A percentile compares a stretch with the other conserved stretches of the same genome.
Conservation (phyloP, 2,113 vertebrate species). For the Poeciliopsis retropinna region DNA sequence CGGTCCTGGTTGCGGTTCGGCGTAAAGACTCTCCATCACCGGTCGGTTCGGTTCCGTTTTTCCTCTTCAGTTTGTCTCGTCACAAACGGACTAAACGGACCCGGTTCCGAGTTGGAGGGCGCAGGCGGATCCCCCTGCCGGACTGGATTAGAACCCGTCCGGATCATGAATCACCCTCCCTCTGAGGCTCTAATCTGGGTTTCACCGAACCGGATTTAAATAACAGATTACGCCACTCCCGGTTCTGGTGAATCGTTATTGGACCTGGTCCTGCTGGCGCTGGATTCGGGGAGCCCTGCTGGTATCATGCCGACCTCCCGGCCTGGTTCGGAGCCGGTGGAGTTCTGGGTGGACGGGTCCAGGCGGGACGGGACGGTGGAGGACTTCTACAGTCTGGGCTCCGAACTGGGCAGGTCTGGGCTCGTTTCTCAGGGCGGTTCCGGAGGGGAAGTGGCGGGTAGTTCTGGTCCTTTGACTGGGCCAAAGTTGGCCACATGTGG, state of each 20-base stretch:
- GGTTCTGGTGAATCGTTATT: slow-evolving; percentile 23
- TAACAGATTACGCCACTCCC: slow-evolving; percentile 45
- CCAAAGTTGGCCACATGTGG: slow-evolving; percentile 1
- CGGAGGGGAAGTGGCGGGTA: background rate
- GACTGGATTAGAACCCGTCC: slow-evolving; percentile 62
- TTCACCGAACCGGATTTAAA: slow-evolving; percentile 58
- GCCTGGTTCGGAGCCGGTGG: slow-evolving; percentile 74
- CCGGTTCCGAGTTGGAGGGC: slow-evolving; percentile 36
- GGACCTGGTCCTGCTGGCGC: background rate
- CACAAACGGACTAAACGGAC: slow-evolving; percentile 17
- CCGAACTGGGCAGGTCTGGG: slow-evolving; percentile 80
- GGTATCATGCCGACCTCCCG: slow-evolving; percentile 83
- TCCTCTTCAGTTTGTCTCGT: background rate
- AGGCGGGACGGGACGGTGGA: slow-evolving; percentile 82
- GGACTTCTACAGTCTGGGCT: slow-evolving; percentile 83
- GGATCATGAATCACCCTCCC: slow-evolving; percentile 59
- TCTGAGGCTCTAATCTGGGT: slow-evolving; percentile 59
- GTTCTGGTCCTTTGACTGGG: background rate
- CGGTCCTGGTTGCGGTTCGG: slow-evolving; percentile 8
- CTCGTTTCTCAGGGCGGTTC: background rate
- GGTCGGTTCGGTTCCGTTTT: background rate
- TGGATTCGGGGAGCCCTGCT: slow-evolving; percentile 16
- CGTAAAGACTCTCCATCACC: background rate
- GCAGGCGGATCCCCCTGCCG: slow-evolving; percentile 45
- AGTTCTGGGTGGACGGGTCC: slow-evolving; percentile 90